Percentiles rank a stretch among this genome's conserved stretches.
Conservation (phyloP, 2,888 invertebrate genomes). For the Pilophorus perplexus region DNA sequence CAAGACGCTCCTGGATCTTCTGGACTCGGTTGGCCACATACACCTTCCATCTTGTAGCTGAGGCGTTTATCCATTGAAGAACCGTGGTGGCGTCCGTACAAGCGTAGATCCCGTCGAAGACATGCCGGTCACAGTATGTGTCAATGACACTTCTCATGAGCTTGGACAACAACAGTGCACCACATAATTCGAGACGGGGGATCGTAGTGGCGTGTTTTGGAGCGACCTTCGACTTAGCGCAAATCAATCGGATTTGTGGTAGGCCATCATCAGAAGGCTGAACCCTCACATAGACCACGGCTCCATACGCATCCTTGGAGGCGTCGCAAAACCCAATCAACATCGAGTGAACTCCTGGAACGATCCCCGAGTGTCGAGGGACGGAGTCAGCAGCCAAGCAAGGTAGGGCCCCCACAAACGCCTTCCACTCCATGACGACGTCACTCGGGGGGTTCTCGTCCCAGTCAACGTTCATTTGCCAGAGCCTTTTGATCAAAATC, state of each 20-base stretch:
- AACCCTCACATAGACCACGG: slow-evolving; percentile 10
- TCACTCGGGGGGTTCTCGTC: background rate
- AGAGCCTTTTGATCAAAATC: background rate
- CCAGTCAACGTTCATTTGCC: background rate
- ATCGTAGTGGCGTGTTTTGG: too few species aligned
- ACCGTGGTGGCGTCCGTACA: background rate
- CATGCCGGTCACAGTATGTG: background rate
- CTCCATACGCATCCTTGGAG: background rate
- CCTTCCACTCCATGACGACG: background rate
- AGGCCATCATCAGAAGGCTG: background rate
- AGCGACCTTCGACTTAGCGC: too few species aligned
- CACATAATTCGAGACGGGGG: too few species aligned
- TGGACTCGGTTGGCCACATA: background rate
- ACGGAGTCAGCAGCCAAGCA: background rate
- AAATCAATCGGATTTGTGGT: too few species aligned
- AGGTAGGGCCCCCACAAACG: background rate
- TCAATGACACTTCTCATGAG: background rate
- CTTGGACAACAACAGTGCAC: too few species aligned
- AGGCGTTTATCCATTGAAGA: background rate
- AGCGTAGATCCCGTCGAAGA: background rate
- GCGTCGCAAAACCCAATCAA: slow-evolving; percentile 13
- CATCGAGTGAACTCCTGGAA: background rate
- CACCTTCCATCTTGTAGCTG: background rate
- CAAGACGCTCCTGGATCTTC: background rate
- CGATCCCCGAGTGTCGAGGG: background rate